These are phyloP conservation scores for Recurvirostra avosetta DNA, from an alignment of 2,113 vertebrate genomes.

Conservation along the genomic window DNA sequence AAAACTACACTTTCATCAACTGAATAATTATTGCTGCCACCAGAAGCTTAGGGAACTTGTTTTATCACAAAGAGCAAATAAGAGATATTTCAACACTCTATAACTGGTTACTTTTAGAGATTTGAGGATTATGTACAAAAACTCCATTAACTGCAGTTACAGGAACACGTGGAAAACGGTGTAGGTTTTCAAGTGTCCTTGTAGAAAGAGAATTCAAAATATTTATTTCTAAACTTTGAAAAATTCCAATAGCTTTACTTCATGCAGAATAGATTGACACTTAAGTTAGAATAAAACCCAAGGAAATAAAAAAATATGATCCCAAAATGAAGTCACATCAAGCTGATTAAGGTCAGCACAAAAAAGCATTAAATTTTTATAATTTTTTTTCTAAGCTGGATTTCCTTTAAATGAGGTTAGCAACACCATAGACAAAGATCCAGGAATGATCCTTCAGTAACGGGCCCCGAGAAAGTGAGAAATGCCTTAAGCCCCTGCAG, in stretches of 20 bases:
- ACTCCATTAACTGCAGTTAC: neutral
- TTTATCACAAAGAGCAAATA: neutral
- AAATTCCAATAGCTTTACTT: neutral
- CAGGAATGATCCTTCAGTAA: neutral
- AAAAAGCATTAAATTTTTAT: neutral
- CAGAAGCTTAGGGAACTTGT: neutral
- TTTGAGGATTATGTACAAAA: neutral
- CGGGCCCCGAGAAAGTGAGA: neutral
- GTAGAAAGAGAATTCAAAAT: neutral
- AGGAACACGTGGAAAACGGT: neutral
- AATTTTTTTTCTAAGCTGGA: too few species aligned
- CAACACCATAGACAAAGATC: neutral
- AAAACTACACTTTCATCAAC: neutral
- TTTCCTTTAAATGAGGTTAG: neutral
- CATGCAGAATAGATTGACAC: neutral
- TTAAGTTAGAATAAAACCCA: neutral
- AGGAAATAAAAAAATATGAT: neutral
- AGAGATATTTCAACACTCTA: neutral
- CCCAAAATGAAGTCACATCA: neutral
- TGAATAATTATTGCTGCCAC: neutral
- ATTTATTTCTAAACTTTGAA: neutral
- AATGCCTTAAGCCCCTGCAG: neutral
- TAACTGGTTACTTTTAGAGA: neutral
- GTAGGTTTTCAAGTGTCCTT: neutral
- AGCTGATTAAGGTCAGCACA: neutral